Evolutionary conservation across 2,113 vertebrate genomes (phyloP).

Genomic region (Puffinus mauretanicus): DNA sequence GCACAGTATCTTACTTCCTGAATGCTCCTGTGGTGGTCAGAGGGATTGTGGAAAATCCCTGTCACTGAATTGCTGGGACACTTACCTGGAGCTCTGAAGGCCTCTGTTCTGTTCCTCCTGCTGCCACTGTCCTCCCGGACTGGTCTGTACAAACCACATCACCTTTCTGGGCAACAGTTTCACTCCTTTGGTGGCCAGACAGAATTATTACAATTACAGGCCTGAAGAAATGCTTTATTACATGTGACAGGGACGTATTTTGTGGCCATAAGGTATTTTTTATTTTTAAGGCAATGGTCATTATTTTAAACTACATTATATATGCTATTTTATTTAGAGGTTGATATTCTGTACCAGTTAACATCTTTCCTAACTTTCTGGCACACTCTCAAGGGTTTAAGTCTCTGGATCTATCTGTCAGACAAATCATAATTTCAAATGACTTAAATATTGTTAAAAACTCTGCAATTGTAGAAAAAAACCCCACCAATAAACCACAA

Average conservation of each 20-base stretch:
- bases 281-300: neutral
- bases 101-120: neutral
- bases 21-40: neutral
- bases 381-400: neutral
- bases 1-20: neutral
- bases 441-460: neutral
- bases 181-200: neutral
- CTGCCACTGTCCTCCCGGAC: neutral
- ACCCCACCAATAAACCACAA: neutral
- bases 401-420: neutral
- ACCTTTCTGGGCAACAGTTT: neutral
- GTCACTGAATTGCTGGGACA: neutral
- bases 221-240: neutral
- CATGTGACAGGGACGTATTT: neutral
- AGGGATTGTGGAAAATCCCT: neutral
- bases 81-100: neutral
- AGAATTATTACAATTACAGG: neutral
- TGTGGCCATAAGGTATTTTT: neutral
- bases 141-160: neutral
- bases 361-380: neutral
- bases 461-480: neutral
- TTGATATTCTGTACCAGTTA: neutral
- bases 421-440: neutral
- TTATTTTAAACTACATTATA: neutral
- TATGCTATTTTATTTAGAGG: neutral